Evolutionary conservation across 1,140 invertebrate species (phyloP).

Genomic region (Diorhabda elongata): DNA sequence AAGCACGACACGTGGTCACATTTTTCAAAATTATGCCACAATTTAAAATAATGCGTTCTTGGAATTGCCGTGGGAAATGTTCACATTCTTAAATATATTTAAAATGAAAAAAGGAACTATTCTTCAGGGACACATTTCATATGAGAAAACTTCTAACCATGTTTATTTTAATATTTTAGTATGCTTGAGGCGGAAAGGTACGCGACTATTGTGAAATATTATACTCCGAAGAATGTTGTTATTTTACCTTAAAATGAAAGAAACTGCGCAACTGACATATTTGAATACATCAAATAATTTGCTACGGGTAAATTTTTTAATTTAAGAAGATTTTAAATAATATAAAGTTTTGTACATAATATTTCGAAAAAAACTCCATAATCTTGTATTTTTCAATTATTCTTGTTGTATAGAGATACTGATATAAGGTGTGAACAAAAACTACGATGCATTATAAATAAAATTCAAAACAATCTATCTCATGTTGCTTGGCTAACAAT

Average conservation of each 20-base stretch:
- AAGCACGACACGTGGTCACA: background rate
- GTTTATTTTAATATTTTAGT: slow-evolving; percentile 3
- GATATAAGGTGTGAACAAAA: too few relatives aligned
- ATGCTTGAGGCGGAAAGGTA: background rate
- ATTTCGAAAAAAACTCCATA: too few relatives aligned
- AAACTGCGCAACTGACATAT: background rate
- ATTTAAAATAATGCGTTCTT: background rate
- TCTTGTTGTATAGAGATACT: too few relatives aligned
- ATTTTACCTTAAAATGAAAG: background rate
- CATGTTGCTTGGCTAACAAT: too few relatives aligned
- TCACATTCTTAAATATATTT: background rate
- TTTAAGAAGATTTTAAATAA: too few relatives aligned
- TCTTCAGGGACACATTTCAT: background rate
- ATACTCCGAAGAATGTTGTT: background rate
- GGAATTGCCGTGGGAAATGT: background rate
- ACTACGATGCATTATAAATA: too few relatives aligned
- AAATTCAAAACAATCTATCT: too few relatives aligned
- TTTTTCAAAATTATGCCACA: background rate
- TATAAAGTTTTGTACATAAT: too few relatives aligned
- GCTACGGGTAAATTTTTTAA: background rate
- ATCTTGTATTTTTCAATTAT: too few relatives aligned
- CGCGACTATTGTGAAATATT: background rate
- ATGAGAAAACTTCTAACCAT: background rate
- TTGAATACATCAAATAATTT: background rate
- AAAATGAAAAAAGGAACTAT: slow-evolving; percentile 3